Conservation (phyloP, 1,140 invertebrate genomes). For the Heliconius nattereri region DNA sequence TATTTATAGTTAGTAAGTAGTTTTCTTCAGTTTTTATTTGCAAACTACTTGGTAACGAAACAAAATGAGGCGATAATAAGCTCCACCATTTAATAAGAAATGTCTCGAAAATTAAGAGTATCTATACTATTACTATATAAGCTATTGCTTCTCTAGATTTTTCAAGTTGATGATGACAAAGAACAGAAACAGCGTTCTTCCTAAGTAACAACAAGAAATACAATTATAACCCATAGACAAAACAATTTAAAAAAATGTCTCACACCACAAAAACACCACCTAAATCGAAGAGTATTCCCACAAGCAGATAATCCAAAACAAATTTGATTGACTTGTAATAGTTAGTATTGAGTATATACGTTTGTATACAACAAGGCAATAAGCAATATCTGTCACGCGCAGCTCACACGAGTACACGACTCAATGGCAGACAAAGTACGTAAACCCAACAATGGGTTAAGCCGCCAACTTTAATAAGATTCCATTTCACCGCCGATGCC, state of each 20-base stretch:
- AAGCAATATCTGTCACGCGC: constrained; percentile 30
- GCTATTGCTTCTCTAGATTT: too few species aligned
- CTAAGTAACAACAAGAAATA: too few species aligned
- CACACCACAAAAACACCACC: not conserved
- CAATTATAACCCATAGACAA: too few species aligned
- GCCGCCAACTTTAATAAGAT: constrained; percentile 31
- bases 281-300: not conserved
- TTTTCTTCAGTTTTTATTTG: too few species aligned
- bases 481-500: constrained; percentile 29
- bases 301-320: not conserved
- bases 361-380: constrained; percentile 4
- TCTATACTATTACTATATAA: too few species aligned
- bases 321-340: not conserved
- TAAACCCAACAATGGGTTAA: constrained; percentile 28
- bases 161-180: too few species aligned
- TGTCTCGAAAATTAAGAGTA: too few species aligned
- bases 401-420: constrained; percentile 27
- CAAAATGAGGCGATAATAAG: too few species aligned
- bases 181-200: too few species aligned
- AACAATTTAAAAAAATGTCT: not conserved
- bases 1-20: too few species aligned
- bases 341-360: not conserved
- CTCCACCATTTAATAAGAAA: too few species aligned
- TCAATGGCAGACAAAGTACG: constrained; percentile 23
- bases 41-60: too few species aligned